A percentile compares a stretch with the other conserved stretches of the same genome.
These are phyloP conservation scores for Platycheirus rosarum DNA, from an alignment of 2,888 invertebrate species.

Conservation along the genomic window DNA sequence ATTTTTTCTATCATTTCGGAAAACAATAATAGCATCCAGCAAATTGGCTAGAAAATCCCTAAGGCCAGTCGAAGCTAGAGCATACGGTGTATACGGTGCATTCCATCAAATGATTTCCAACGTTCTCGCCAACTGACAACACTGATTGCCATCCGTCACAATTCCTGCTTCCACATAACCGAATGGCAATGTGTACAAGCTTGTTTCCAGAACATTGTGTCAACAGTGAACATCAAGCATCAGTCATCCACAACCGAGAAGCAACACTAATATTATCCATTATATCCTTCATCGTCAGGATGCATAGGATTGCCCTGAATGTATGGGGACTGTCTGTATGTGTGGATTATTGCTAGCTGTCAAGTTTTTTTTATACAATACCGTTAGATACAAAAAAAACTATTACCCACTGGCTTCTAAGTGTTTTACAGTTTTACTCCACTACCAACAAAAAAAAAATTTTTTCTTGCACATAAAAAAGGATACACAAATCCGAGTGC, in stretches of 20 bases:
- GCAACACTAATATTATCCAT: conserved; percentile 69
- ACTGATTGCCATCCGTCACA: conserved; percentile 66
- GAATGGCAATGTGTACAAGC: conserved; percentile 25
- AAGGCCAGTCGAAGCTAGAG: conserved; percentile 44
- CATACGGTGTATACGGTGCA: neutral
- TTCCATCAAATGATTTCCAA: conserved; percentile 51
- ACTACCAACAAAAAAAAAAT: conserved; percentile 13
- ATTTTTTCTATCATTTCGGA: neutral
- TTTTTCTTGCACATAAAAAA: conserved; percentile 16
- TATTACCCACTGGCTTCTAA: conserved; percentile 42
- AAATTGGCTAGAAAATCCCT: conserved; percentile 49
- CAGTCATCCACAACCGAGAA: conserved; percentile 55
- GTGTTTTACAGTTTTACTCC: conserved; percentile 30
- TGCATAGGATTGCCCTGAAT: conserved; percentile 29
- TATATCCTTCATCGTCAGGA: conserved; percentile 65
- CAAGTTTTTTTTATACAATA: conserved; percentile 45
- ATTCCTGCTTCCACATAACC: conserved; percentile 44
- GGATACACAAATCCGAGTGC: conserved; percentile 42
- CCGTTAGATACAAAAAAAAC: conserved; percentile 27
- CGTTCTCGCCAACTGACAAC: conserved; percentile 59
- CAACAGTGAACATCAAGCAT: conserved; percentile 54
- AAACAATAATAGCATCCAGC: conserved; percentile 32
- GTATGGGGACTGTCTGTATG: conserved; percentile 5
- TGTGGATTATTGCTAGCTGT: conserved; percentile 59
- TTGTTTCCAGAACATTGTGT: conserved; percentile 60